Percentiles rank a stretch among this genome's conserved stretches.
phyloP scores from a whole-genome alignment of 2,797 vertebrate genomes.

The Myotis findleyi region DNA sequence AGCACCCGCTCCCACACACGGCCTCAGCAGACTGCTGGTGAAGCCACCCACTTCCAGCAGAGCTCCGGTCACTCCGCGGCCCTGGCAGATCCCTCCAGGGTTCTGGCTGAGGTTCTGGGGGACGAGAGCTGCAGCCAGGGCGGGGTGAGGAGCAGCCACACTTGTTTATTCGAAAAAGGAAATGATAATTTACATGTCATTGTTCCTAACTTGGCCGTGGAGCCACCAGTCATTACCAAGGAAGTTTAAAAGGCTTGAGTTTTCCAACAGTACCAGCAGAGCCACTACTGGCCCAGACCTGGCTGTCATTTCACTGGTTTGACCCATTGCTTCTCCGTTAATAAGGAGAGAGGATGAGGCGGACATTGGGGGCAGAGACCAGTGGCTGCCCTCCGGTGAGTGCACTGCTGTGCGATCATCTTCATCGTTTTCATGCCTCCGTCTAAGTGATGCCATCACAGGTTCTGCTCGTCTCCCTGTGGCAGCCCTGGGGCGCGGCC shows the following conservation, averaged over 20 bases:
- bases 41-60: background rate
- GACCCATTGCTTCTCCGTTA: background rate
- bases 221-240: background rate
- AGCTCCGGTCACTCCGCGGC: background rate
- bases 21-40: background rate
- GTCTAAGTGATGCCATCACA: accelerated
- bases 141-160: accelerated
- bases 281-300: background rate
- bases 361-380: accelerated
- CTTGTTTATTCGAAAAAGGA: background rate
- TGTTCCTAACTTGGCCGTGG: background rate
- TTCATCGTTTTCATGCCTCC: background rate
- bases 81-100: background rate
- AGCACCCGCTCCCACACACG: background rate
- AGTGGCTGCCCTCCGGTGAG: background rate
- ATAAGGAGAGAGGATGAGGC: background rate
- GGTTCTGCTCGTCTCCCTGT: background rate
- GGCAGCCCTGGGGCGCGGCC: background rate
- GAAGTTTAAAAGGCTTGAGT: background rate
- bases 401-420: too few species aligned
- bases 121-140: background rate
- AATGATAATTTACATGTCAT: background rate
- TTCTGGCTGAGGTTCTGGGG: background rate
- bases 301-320: accelerated
- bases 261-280: background rate